Evolutionary conservation across 2,113 vertebrate species (phyloP).

Genomic region (Enhydra lutris): DNA sequence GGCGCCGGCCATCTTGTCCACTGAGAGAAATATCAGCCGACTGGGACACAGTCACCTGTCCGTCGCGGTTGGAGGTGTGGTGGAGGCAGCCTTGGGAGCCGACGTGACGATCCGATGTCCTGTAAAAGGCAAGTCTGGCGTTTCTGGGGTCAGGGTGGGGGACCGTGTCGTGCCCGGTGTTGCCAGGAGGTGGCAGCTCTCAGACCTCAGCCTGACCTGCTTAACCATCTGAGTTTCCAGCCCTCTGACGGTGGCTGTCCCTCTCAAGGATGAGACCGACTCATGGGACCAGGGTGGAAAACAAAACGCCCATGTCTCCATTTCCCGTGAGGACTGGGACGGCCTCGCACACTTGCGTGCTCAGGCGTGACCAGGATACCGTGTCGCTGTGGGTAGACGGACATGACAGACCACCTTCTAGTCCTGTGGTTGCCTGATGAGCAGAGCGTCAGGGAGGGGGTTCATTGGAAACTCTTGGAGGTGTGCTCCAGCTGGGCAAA

Average conservation of each 20-base stretch:
- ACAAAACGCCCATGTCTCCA: neutral
- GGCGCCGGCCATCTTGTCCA: conserved; percentile 84
- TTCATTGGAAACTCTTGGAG: neutral
- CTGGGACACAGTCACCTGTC: conserved; percentile 74
- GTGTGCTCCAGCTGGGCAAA: neutral
- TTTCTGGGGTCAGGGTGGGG: neutral
- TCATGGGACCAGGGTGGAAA: neutral
- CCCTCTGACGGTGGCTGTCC: neutral
- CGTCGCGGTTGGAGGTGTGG: conserved; percentile 81
- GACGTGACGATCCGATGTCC: conserved; percentile 88
- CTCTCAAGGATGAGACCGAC: neutral
- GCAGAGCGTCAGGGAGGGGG: neutral
- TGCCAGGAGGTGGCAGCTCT: neutral
- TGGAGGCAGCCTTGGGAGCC: conserved; percentile 79
- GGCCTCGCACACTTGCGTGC: neutral
- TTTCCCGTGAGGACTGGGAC: neutral
- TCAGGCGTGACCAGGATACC: neutral
- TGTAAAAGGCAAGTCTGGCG: conserved; percentile 84
- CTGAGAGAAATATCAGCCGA: conserved; percentile 82
- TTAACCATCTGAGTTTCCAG: neutral
- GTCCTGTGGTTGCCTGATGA: neutral
- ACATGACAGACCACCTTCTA: neutral
- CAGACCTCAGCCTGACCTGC: neutral
- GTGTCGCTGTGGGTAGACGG: no score
- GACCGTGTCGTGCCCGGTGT: neutral